phyloP scores from a whole-genome alignment of 2,113 vertebrate species.

The Tragelaphus imberbis region DNA sequence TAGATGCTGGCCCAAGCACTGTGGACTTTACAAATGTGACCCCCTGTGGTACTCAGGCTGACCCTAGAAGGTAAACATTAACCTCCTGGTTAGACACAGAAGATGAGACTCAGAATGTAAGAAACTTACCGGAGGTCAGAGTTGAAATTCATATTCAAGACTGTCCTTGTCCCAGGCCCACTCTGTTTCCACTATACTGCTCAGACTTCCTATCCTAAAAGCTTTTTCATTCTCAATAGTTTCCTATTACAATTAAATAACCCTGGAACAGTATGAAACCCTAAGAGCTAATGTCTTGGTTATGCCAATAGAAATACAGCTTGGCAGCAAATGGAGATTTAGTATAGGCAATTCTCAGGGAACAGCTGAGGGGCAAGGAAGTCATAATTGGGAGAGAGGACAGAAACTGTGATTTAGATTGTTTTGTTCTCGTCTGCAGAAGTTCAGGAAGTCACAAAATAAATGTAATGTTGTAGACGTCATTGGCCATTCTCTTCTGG shows the following conservation, averaged over 20 bases:
- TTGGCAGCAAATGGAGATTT: constrained; percentile 16
- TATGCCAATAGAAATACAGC: not conserved
- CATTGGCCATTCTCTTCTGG: not conserved
- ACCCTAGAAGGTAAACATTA: not conserved
- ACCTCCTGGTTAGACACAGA: not conserved
- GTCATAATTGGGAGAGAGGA: not conserved
- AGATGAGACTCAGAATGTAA: not conserved
- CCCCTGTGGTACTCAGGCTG: not conserved
- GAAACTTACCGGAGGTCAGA: not conserved
- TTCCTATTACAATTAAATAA: constrained; percentile 14
- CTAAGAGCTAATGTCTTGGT: constrained; percentile 16
- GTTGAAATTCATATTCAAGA: not conserved
- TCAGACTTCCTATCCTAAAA: constrained; percentile 13
- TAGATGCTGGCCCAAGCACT: not conserved
- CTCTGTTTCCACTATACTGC: not conserved
- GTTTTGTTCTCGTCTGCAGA: not conserved
- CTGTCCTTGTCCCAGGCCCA: not conserved
- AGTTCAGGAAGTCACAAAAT: not conserved
- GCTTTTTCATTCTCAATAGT: not conserved
- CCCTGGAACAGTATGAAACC: not conserved
- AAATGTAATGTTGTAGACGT: not conserved
- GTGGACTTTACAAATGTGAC: not conserved
- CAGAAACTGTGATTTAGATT: not conserved
- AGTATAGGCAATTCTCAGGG: not conserved
- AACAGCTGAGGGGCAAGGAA: not conserved